Evolutionary conservation across 2,888 invertebrate species (phyloP).

Genomic region (Scaptomyza parva): DNA sequence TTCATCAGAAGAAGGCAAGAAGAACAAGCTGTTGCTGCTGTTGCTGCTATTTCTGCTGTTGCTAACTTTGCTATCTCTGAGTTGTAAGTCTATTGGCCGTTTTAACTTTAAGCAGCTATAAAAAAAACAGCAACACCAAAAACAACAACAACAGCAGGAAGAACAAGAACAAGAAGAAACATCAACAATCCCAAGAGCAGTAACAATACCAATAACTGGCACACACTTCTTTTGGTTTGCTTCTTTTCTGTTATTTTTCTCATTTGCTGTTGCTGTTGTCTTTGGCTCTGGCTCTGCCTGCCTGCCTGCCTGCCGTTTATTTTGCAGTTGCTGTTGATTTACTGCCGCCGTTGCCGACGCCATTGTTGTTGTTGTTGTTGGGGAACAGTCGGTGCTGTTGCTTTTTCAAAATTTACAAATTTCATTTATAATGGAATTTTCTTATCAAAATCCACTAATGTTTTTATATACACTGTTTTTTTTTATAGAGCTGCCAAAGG

Average conservation of each 20-base stretch:
- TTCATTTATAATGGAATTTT: slow-evolving; percentile 77
- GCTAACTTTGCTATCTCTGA: slow-evolving; percentile 52
- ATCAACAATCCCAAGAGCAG: slow-evolving; percentile 25
- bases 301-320: slow-evolving; percentile 32
- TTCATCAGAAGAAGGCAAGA: slow-evolving; percentile 61
- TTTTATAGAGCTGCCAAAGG: neutral
- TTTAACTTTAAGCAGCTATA: slow-evolving; percentile 63
- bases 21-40: too few species aligned
- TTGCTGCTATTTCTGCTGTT: too few species aligned
- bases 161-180: slow-evolving; percentile 33
- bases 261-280: slow-evolving; percentile 59
- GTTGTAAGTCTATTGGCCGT: slow-evolving; percentile 51
- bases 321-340: slow-evolving; percentile 54
- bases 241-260: slow-evolving; percentile 36
- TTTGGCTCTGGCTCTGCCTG: too few species aligned
- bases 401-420: slow-evolving; percentile 63
- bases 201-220: slow-evolving; percentile 59
- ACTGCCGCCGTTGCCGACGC: slow-evolving; percentile 13
- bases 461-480: slow-evolving; percentile 30
- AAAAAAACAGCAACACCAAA: slow-evolving; percentile 45
- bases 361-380: slow-evolving; percentile 15
- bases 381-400: slow-evolving; percentile 39
- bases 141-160: slow-evolving; percentile 3
- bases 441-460: slow-evolving; percentile 74
- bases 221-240: slow-evolving; percentile 56